Evolutionary conservation across 2,888 invertebrate species (phyloP).

Genomic region (Acronicta alni): DNA sequence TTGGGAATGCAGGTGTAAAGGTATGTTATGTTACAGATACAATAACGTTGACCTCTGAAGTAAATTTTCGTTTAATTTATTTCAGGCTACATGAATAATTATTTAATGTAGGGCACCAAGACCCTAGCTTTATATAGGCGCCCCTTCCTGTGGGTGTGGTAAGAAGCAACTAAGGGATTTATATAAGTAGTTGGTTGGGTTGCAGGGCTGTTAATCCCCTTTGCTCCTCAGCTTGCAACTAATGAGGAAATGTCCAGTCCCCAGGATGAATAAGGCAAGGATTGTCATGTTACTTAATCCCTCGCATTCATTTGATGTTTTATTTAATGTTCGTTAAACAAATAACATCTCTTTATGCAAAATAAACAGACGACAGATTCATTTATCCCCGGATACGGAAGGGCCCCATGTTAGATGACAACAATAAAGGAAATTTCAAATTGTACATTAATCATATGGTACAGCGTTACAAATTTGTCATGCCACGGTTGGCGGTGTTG

Average conservation of each 20-base stretch:
- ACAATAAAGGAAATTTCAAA: conserved; percentile 74
- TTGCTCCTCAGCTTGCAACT: conserved; percentile 24
- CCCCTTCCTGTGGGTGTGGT: conserved; percentile 15
- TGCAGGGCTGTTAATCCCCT: conserved; percentile 32
- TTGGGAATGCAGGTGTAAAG: no score
- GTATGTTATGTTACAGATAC: no score
- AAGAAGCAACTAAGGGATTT: conserved; percentile 47
- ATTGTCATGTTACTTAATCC: conserved; percentile 30
- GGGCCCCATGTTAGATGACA: conserved; percentile 60
- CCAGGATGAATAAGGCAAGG: conserved; percentile 23
- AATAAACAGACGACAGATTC: conserved; percentile 49
- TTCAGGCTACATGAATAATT: not conserved
- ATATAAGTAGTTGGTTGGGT: conserved; percentile 37
- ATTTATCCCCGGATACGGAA: conserved; percentile 45
- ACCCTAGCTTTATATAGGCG: conserved; percentile 12
- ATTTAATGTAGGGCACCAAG: conserved; percentile 1
- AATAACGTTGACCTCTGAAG: not conserved
- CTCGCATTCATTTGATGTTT: conserved; percentile 33
- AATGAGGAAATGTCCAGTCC: conserved; percentile 34
- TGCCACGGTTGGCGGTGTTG: conserved; percentile 63
- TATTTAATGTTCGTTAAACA: conserved; percentile 25
- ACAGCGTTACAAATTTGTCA: conserved; percentile 77
- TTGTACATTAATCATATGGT: conserved; percentile 72
- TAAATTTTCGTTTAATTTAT: not conserved
- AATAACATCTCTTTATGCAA: conserved; percentile 39